Evolutionary conservation across 2,797 vertebrate genomes (phyloP), one percentile per base, ranked within the genome.

Genomic region (Amazona finschi): DNA sequence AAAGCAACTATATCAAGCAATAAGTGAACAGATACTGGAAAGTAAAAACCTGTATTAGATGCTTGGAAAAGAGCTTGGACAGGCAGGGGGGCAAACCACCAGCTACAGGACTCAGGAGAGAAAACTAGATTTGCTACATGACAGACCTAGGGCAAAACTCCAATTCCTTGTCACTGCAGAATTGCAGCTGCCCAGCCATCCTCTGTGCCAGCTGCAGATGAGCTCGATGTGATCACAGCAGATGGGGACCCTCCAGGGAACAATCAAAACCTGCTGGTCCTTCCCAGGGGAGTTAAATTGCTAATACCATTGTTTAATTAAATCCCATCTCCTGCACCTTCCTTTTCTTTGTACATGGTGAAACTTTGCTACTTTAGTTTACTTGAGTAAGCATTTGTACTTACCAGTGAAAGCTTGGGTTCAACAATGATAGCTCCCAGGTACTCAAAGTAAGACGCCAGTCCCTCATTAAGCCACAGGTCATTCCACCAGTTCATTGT

Each of bases 401-500:
- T 94, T 97, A 98, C 98, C 91, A 86, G 61, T 31, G 90, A 65
- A 86, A 98, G 50, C 27, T 86, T 93, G 47, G 97, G 95, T 43
- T 97, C 95, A 52, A 97, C 84, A 84, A 96, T 86, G 44, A 85
- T 74, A 72, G 91, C 88, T 72, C 97, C 78, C 53, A 95, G 55
- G 77, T 95, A 87, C 64, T 98, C 98, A 88, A 98, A 96, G 69
- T 98, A 98, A 91, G 97, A 96, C n/a, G 98, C 95, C 86, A 98
- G 97, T 53, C 98, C 98, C 80, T 98, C 98, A 1, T 98, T 98
- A 89, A 98, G 98, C 98, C 98, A 98, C 31, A 98, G 50, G 79
- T 98, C 96, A 50, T 98, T 98, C 98, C 98, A 98, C 98, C 98
- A 98, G 24, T 89, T 97, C 97, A 98, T 98, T 33, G 98, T 98